These are phyloP conservation scores for Seladonia tumulorum DNA, from an alignment of 2,888 invertebrate species.

Conservation along the genomic window DNA sequence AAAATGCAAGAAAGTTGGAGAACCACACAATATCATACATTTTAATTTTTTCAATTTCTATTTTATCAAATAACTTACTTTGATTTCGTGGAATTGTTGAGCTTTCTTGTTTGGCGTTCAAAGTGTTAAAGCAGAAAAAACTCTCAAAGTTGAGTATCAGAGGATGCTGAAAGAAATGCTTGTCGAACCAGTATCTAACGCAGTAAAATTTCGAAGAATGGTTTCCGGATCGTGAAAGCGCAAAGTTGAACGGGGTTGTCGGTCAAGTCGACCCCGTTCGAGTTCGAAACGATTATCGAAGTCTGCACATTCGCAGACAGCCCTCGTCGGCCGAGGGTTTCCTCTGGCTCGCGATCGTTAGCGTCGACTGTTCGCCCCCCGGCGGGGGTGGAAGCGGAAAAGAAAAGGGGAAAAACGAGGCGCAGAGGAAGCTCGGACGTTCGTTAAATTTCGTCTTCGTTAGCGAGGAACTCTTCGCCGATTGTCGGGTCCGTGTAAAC, in stretches of 20 bases:
- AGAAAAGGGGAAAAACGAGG: not conserved
- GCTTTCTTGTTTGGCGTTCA: no score
- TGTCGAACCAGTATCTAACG: no score
- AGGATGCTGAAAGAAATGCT: no score
- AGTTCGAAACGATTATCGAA: slow-evolving; percentile 38
- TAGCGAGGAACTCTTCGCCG: slow-evolving; percentile 39
- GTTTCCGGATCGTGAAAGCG: no score
- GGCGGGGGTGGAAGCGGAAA: not conserved
- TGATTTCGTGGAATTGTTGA: no score
- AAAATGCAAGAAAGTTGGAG: no score
- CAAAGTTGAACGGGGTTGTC: not conserved
- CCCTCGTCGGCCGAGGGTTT: slow-evolving; percentile 42
- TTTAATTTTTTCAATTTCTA: no score
- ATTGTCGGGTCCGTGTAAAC: slow-evolving; percentile 45
- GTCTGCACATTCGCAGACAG: slow-evolving; percentile 16
- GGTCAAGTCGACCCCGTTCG: slow-evolving; percentile 39
- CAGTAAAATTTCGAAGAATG: not conserved
- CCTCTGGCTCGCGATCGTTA: slow-evolving; percentile 41
- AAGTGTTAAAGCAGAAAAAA: no score
- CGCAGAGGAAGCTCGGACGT: slow-evolving; percentile 24
- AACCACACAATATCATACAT: no score
- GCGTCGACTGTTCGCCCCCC: not conserved
- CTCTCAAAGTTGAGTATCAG: no score
- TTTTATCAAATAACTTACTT: no score
- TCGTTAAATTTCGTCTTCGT: slow-evolving; percentile 56